These are phyloP conservation scores for Apodemus sylvaticus DNA, from an alignment of 2,113 vertebrate species.

Conservation along the genomic window DNA sequence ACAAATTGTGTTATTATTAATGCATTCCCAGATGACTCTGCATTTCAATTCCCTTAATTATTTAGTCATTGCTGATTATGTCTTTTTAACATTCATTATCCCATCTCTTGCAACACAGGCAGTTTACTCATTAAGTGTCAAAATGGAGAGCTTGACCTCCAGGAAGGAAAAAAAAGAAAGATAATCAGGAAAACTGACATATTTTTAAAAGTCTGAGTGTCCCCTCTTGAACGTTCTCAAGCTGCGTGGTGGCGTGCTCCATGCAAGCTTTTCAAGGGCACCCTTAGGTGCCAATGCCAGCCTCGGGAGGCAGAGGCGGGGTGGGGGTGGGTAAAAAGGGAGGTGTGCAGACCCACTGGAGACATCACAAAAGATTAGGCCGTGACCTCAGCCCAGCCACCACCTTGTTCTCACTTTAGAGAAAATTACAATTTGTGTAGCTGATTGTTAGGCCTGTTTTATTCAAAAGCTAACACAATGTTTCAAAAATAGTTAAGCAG, in stretches of 20 bases:
- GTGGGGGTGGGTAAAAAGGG: background rate
- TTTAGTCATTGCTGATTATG: slow-evolving; percentile 90
- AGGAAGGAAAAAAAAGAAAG: slow-evolving; percentile 69
- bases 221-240: slow-evolving; percentile 71
- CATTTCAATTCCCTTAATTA: slow-evolving; percentile 90
- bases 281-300: background rate
- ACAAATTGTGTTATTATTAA: slow-evolving; percentile 90
- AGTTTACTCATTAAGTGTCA: slow-evolving; percentile 90
- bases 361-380: background rate
- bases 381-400: background rate
- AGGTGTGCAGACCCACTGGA: rapidly evolving
- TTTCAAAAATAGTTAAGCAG: slow-evolving; percentile 55
- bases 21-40: slow-evolving; percentile 88
- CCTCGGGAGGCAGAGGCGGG: background rate
- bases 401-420: slow-evolving; percentile 20
- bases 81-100: slow-evolving; percentile 90
- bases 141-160: slow-evolving; percentile 86
- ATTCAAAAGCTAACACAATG: slow-evolving; percentile 50
- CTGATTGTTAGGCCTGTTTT: background rate
- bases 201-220: slow-evolving; percentile 78
- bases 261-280: slow-evolving; percentile 51
- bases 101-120: slow-evolving; percentile 85
- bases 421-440: slow-evolving; percentile 7
- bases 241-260: background rate
- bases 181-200: slow-evolving; percentile 84